Evolutionary conservation across 2,888 invertebrate species (phyloP).

Genomic region (Aleiodes testaceus): DNA sequence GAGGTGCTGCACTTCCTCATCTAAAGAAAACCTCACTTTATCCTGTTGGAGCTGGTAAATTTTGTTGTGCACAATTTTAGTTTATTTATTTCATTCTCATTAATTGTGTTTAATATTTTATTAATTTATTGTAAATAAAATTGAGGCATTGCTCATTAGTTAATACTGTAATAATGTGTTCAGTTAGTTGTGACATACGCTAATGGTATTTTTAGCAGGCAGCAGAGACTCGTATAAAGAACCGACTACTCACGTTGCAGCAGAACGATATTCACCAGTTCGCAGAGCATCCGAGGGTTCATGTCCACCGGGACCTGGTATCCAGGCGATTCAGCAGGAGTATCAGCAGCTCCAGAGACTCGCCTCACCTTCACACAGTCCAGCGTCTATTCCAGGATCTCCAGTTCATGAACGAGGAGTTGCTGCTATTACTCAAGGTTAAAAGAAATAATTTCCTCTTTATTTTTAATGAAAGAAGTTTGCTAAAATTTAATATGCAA

Average conservation of each 20-base stretch:
- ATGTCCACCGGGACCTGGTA: slow-evolving; percentile 76
- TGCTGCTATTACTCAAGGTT: slow-evolving; percentile 77
- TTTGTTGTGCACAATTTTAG: slow-evolving; percentile 48
- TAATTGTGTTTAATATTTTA: slow-evolving; percentile 11
- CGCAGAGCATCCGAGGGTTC: slow-evolving; percentile 90
- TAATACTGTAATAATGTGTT: slow-evolving; percentile 7
- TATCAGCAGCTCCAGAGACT: slow-evolving; percentile 84
- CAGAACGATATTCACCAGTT: slow-evolving; percentile 92
- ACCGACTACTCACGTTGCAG: slow-evolving; percentile 72
- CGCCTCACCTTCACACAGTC: slow-evolving; percentile 71
- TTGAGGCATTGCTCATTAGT: neutral
- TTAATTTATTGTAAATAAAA: neutral
- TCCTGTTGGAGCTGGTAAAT: slow-evolving; percentile 70
- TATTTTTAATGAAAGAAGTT: too few species aligned
- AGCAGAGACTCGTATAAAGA: slow-evolving; percentile 78
- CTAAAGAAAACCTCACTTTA: slow-evolving; percentile 72
- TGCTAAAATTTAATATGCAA: slow-evolving; percentile 72
- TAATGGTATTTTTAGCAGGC: slow-evolving; percentile 58
- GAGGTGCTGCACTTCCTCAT: slow-evolving; percentile 65
- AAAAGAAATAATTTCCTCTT: neutral
- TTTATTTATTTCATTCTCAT: slow-evolving; percentile 8
- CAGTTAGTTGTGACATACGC: neutral
- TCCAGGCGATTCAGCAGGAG: slow-evolving; percentile 83
- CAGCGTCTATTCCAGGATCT: slow-evolving; percentile 71
- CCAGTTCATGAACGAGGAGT: slow-evolving; percentile 72